These are phyloP conservation scores for Drosophila pseudoananassae DNA, from an alignment of 1,140 invertebrate species.

Conservation along the genomic window DNA sequence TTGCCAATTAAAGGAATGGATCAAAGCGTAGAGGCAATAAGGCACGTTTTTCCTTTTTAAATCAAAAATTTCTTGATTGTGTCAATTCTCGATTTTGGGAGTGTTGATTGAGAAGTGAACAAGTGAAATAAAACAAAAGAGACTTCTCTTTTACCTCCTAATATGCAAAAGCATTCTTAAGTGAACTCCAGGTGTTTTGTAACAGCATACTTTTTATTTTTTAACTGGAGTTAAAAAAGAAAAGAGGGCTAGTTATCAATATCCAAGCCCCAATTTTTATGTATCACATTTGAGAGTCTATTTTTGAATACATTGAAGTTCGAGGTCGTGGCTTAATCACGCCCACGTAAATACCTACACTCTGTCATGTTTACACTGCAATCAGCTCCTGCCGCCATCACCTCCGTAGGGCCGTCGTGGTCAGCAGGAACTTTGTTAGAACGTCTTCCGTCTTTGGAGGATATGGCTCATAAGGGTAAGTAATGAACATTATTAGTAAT, in stretches of 20 bases:
- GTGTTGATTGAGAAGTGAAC: constrained; percentile 37
- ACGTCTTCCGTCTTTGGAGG: constrained; percentile 71
- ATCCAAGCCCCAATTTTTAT: too few relatives aligned
- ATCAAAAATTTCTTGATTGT: not conserved
- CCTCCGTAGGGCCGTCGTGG: constrained; percentile 74
- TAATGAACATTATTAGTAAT: not conserved
- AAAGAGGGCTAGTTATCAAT: too few relatives aligned
- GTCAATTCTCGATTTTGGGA: constrained; percentile 9
- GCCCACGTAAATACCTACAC: too few relatives aligned
- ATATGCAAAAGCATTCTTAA: constrained; percentile 4
- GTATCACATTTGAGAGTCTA: too few relatives aligned
- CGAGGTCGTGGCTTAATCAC: too few relatives aligned
- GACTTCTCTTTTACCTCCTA: constrained; percentile 24
- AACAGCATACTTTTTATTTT: constrained; percentile 43
- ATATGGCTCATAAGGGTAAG: constrained; percentile 82
- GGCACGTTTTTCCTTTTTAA: not conserved
- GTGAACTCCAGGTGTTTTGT: constrained; percentile 9
- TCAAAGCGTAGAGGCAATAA: not conserved
- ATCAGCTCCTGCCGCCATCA: constrained; percentile 66
- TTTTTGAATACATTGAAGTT: too few relatives aligned
- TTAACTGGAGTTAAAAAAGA: too few relatives aligned
- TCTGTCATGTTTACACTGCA: constrained; percentile 78
- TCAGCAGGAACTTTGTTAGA: constrained; percentile 78
- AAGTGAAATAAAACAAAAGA: constrained; percentile 61
- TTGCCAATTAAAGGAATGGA: not conserved